Base-by-base conservation (phyloP, 2,797 vertebrate genomes). In the Smutsia temminckii region DNA sequence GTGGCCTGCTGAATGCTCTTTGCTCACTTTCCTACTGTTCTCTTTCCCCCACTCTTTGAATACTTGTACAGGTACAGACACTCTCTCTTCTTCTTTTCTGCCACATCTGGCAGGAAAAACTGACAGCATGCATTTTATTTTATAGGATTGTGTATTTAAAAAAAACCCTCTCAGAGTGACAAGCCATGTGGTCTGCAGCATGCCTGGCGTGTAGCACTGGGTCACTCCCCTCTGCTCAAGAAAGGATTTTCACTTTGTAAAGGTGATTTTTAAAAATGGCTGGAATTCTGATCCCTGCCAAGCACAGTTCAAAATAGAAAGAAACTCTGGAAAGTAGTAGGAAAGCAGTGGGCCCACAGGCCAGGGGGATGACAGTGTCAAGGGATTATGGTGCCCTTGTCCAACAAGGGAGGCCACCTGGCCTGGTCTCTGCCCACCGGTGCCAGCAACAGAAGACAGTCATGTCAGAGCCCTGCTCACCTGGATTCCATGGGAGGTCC, bases 401-500 rank as follows among this genome's bases (percentile, higher is more conserved):
- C 27, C 1, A 0, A 37, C 20, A 29, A 51, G 18, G 61, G 84
- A 3, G 10, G n/a, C 27, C 61, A 64, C 59, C 37, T 23, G 23
- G 16, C 37, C 42, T 3, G 16, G n/a, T 5, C 14, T 20, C 5
- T 46, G 14, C 42, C 46, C 40, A 21, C 32, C 8, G 5, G 18
- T 14, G 2, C 25, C n/a, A 16, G 34, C 16, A 21, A 16, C 14
- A 42, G 32, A 29, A 71, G 32, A 53, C 11, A 53, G 32, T 46
- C n/a, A 20, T 23, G 34, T 16, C 5, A 14, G 17, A n/a, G 29
- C 29, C 23, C 29, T 13, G 63, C 10, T 69, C 10, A 6, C n/a
- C 5, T 2, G 40, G 14, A 23, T 29, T 25, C 25, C 5, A 32
- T 9, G 1, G 29, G 37, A 37, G 34, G 2, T 2, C 1, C 8